phyloP scores from a whole-genome alignment of 2,888 invertebrate genomes.

The Syrista parreyssii region DNA sequence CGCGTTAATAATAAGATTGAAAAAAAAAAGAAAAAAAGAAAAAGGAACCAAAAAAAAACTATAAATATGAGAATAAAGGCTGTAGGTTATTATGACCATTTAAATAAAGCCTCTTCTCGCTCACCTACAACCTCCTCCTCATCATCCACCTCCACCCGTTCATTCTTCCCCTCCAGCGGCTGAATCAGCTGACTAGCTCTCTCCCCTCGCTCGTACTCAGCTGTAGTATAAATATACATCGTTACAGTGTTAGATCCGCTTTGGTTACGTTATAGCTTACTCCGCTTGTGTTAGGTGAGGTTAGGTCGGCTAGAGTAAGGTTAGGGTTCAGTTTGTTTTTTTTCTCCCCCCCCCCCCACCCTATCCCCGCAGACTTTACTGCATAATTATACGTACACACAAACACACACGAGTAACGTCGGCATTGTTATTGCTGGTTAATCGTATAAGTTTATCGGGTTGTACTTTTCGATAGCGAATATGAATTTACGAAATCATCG shows the following conservation, averaged over 20 bases:
- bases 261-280: no score
- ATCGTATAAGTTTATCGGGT: no score
- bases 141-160: slow-evolving; percentile 12
- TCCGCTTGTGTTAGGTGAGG: no score
- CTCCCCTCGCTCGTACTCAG: slow-evolving; percentile 43
- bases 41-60: background rate
- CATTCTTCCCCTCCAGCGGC: slow-evolving; percentile 50
- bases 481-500: no score
- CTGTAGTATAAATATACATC: slow-evolving; percentile 59
- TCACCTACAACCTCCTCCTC: slow-evolving; percentile 42
- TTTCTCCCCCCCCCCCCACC: no score
- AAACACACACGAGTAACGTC: no score
- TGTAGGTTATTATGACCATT: slow-evolving; percentile 40
- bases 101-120: slow-evolving; percentile 52
- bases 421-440: no score
- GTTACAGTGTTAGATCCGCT: slow-evolving; percentile 30
- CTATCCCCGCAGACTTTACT: no score
- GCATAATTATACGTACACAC: no score
- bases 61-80: slow-evolving; percentile 4
- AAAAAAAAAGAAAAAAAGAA: background rate
- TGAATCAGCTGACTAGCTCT: slow-evolving; percentile 58
- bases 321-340: no score
- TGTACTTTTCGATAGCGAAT: no score
- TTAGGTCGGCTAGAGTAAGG: no score
- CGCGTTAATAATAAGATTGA: background rate